Evolutionary conservation across 1,140 invertebrate genomes (phyloP), one percentile per base, ranked within the genome.

Genomic region (Scaptodrosophila lebanonensis): DNA sequence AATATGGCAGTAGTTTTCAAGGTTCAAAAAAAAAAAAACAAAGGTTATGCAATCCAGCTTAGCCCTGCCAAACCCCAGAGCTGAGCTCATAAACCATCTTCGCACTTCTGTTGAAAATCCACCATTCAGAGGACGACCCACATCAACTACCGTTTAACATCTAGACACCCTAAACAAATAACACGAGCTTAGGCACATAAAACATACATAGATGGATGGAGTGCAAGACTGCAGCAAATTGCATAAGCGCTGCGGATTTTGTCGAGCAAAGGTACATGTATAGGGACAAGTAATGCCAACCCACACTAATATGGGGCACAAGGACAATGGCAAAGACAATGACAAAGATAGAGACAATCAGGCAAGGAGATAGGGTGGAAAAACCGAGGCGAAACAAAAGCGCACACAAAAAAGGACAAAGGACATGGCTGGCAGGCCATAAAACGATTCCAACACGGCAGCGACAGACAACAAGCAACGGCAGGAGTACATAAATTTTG

Each of bases 201-300:
- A 9, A 29, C 5, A 29, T 16, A 49, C 39, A 42, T 5, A 3
- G 47, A 22, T 43, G 47, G 22, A 38, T 17, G 45, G 20, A 20
- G 29, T 7, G 38, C 36, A 38, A 52, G 67, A 77, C 75, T 82
- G 75, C 75, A 79, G 62, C 75, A 66, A 83, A 79, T 79, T 79
- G 75, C 75, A 83, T 79, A 79, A 79, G 70, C 18, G 50, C 53
- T 59, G 40, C 47, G 44, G 49, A 75, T 66, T 67, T 64, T 49
- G 6, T 38, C 51, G 27, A 44, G 18, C 27, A 27, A 45, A 15
- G 40, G 63, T 50, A 59, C 73, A 25, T 50, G 18, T 32, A 27
- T 54, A 15, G 40, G 63, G 54, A 59, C 73, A 64, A 77, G 73
- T 64, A 67, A 60, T 66, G 65, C 61, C 61, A 70, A 52, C 61